Evolutionary conservation across 2,113 vertebrate genomes (phyloP).

Genomic region (Saimiri boliviensis): DNA sequence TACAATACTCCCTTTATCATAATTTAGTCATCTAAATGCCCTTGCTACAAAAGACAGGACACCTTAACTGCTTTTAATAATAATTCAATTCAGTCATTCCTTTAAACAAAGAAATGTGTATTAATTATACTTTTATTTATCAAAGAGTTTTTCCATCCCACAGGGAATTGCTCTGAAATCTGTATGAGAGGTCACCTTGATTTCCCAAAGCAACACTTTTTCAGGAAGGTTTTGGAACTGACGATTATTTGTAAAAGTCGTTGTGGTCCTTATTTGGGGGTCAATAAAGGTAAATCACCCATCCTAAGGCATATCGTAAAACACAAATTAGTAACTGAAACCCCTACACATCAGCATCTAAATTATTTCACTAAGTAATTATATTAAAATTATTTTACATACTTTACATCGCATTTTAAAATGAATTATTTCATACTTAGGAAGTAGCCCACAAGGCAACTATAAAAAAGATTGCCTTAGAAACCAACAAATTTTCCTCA

Average conservation of each 20-base stretch:
- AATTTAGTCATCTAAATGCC: slow-evolving; percentile 69
- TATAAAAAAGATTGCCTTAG: not conserved
- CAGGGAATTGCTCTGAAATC: slow-evolving; percentile 24
- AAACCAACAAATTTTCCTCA: not conserved
- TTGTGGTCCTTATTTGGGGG: not conserved
- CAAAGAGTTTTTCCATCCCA: not conserved
- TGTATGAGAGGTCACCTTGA: slow-evolving; percentile 26
- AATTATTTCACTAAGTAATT: not conserved
- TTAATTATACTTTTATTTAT: slow-evolving; percentile 66
- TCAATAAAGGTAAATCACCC: not conserved
- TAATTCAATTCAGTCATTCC: slow-evolving; percentile 39
- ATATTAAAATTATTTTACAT: not conserved
- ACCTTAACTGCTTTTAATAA: slow-evolving; percentile 65
- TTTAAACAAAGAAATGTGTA: slow-evolving; percentile 64
- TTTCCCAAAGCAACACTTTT: slow-evolving; percentile 15
- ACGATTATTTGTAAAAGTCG: not conserved
- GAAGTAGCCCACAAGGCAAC: not conserved
- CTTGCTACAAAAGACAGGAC: slow-evolving; percentile 72
- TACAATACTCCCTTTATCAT: slow-evolving; percentile 68
- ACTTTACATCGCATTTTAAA: not conserved
- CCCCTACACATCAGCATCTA: not conserved
- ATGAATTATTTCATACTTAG: not conserved
- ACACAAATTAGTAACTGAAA: slow-evolving; percentile 19
- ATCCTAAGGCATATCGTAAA: not conserved
- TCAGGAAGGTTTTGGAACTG: not conserved